Evolutionary conservation across 2,888 invertebrate species (phyloP).

Genomic region (Diadegma fenestrale): DNA sequence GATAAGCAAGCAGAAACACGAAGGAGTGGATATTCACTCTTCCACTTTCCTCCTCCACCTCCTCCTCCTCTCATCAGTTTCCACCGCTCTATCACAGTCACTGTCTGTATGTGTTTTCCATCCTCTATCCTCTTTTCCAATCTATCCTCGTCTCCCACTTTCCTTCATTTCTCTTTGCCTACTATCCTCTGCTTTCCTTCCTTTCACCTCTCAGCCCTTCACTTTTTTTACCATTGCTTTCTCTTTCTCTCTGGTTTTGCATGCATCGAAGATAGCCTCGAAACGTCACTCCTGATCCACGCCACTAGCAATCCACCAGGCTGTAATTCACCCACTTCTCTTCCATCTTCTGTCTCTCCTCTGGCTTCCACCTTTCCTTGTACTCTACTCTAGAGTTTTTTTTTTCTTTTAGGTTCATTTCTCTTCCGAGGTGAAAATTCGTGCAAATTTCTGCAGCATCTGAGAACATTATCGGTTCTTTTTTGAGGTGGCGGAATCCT

Average conservation of each 20-base stretch:
- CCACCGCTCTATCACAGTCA: slow-evolving; percentile 49
- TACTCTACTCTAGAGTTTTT: slow-evolving; percentile 7
- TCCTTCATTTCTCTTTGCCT: slow-evolving; percentile 22
- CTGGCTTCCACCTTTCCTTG: slow-evolving; percentile 38
- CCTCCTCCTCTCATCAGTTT: slow-evolving; percentile 56
- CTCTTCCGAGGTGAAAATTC: slow-evolving; percentile 28
- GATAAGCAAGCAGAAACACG: slow-evolving; percentile 59
- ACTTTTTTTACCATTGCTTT: slow-evolving; percentile 22
- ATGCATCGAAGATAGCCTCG: slow-evolving; percentile 66
- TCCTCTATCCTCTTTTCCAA: slow-evolving; percentile 17
- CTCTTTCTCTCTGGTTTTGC: slow-evolving; percentile 52
- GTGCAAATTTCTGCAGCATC: slow-evolving; percentile 15
- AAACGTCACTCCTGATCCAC: slow-evolving; percentile 63
- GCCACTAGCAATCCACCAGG: slow-evolving; percentile 58
- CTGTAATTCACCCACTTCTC: slow-evolving; percentile 45
- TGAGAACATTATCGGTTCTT: neutral
- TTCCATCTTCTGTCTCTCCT: slow-evolving; percentile 30
- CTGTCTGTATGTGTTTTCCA: slow-evolving; percentile 28
- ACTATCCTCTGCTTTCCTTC: slow-evolving; percentile 6
- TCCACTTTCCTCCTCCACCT: slow-evolving; percentile 55
- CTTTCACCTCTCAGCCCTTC: neutral
- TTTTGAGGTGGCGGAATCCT: neutral
- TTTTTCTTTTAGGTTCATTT: slow-evolving; percentile 35
- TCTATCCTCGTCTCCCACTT: slow-evolving; percentile 29
- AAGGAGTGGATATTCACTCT: slow-evolving; percentile 43